Evolutionary conservation across 2,888 invertebrate species (phyloP), one percentile per base, ranked within the genome.

Genomic region (Drosophila vallismaia): DNA sequence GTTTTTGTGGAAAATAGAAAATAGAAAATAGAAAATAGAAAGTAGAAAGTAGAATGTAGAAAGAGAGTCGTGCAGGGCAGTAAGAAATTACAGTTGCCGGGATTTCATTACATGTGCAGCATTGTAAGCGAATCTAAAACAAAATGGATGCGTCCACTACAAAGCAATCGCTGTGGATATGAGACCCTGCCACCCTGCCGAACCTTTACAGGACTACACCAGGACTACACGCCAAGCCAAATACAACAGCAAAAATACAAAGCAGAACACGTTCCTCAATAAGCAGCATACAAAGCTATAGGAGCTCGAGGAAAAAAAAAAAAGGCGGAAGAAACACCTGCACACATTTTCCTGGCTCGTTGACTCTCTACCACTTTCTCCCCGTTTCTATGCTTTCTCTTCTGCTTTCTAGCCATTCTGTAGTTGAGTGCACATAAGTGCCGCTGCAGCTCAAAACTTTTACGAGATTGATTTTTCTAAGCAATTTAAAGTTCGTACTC

Each of bases 401-500:
- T 1, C 28, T 6, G 28, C 28, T 5, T 42, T 19, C 40, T 9
- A n/a, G 36, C 40, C 8, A 28, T 29, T 29, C 52, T 48, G 52
- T 45, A 49, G 60, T 49, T 49, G 53, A 69, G 68, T 68, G 56
- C 78, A 77, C 60, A 81, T 71, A 79, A 83, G 77, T 79, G 83
- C 57, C 71, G 78, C 73, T 67, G 59, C 51, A 70, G 77, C 63
- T 63, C 36, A 71, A 84, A 87, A 77, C 77, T 85, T 86, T 86
- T 75, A 86, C 86, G 78, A 82, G 83, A 87, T 87, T 87, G 86
- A 87, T 83, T 87, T 83, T 82, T 82, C 88, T 85, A 79, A 87
- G 86, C 88, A 83, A 83, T 87, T 87, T 85, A 82, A 87, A 85
- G 86, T 87, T 82, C 69, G 76, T 40, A 64, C 66, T 50, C 71